phyloP scores from a whole-genome alignment of 2,113 vertebrate genomes.

The Lycaon pictus region DNA sequence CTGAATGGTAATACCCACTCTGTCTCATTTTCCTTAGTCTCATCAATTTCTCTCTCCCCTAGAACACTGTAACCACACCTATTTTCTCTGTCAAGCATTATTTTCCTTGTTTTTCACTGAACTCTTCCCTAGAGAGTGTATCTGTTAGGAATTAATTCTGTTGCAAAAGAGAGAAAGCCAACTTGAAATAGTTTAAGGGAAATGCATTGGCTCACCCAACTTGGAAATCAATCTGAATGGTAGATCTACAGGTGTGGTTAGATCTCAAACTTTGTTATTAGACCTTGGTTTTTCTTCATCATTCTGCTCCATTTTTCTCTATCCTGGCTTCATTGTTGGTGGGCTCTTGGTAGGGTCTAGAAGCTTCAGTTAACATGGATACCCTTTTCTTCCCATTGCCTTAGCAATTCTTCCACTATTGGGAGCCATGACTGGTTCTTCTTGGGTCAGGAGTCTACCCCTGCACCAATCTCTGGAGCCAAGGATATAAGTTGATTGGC shows the following conservation, averaged over 20 bases:
- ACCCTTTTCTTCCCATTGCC: neutral
- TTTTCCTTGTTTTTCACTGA: neutral
- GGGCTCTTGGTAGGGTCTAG: neutral
- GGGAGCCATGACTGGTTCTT: neutral
- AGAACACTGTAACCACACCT: neutral
- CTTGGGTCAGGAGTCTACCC: neutral
- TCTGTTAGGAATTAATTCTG: neutral
- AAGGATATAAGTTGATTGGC: neutral
- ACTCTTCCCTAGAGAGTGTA: neutral
- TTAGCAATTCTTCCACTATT: neutral
- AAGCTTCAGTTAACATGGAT: neutral
- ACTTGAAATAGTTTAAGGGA: neutral
- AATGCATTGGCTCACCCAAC: neutral
- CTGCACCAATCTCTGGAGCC: neutral
- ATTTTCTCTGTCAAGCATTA: neutral
- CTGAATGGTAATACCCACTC: neutral
- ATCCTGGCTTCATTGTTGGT: neutral
- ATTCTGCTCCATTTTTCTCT: neutral
- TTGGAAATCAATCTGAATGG: neutral
- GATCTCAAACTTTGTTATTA: neutral
- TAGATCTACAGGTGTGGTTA: neutral
- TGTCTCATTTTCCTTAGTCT: neutral
- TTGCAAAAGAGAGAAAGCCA: slow-evolving; percentile 32
- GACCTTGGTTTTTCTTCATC: neutral
- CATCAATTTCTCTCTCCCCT: neutral